These are phyloP conservation scores for Euleptes europaea DNA, from an alignment of 2,113 vertebrate species.

Conservation along the genomic window DNA sequence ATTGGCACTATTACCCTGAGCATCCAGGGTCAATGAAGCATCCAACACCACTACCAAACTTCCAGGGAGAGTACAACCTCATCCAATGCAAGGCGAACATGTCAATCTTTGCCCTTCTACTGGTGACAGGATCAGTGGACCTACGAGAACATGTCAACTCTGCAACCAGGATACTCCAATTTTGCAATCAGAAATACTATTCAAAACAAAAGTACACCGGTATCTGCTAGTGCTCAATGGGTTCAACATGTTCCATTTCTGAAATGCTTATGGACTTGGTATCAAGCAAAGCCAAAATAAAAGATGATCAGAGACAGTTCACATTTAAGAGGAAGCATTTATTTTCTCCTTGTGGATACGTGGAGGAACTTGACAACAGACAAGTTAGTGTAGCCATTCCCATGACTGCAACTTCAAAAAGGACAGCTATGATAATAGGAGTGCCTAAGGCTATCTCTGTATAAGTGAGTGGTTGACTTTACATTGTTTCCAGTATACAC, in stretches of 20 bases:
- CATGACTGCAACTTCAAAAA: background rate
- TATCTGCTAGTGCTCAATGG: background rate
- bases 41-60: no score
- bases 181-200: background rate
- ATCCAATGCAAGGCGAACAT: background rate
- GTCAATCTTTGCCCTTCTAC: conserved; percentile 44
- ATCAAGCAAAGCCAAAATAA: background rate
- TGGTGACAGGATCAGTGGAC: background rate
- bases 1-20: no score
- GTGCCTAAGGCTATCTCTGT: background rate
- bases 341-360: background rate
- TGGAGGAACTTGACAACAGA: background rate
- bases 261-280: background rate
- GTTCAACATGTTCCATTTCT: background rate
- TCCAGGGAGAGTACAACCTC: no score
- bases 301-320: background rate
- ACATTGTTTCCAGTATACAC: background rate
- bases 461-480: background rate
- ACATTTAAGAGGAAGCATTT: background rate
- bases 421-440: background rate
- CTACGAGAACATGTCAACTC: background rate
- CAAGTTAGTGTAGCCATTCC: background rate
- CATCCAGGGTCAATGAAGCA: no score
- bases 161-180: background rate
- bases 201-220: background rate